Conservation (phyloP, 1,140 invertebrate genomes). For the Amphibalanus amphitrite region DNA sequence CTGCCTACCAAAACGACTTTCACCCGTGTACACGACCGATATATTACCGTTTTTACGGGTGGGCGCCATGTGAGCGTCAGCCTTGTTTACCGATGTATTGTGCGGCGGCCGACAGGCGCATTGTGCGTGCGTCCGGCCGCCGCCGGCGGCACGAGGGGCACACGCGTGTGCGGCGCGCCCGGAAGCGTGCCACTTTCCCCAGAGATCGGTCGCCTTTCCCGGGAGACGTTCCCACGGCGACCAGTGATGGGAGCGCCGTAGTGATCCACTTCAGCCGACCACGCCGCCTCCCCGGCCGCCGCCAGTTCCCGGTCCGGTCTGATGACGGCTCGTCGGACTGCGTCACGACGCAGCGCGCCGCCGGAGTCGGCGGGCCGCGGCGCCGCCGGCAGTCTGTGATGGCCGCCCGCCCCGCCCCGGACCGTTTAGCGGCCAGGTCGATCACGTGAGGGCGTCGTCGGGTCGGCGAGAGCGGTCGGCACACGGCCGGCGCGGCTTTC, state of each 20-base stretch:
- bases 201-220: neutral
- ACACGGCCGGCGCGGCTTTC: neutral
- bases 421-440: no score
- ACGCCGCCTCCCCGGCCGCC: no score
- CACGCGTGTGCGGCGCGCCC: neutral
- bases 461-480: no score
- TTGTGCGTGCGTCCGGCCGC: neutral
- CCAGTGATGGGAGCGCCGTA: neutral
- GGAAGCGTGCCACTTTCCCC: neutral
- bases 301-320: neutral
- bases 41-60: neutral
- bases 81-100: neutral
- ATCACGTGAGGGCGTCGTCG: no score
- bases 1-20: neutral
- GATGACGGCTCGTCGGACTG: neutral
- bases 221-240: neutral
- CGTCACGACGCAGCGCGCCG: neutral
- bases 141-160: neutral
- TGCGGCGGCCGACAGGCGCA: neutral
- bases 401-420: no score
- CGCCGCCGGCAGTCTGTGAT: neutral
- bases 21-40: neutral
- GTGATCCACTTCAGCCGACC: neutral
- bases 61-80: no score
- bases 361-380: no score